Base-by-base conservation (phyloP, 1,140 invertebrate species). In the Thrips palmi region DNA sequence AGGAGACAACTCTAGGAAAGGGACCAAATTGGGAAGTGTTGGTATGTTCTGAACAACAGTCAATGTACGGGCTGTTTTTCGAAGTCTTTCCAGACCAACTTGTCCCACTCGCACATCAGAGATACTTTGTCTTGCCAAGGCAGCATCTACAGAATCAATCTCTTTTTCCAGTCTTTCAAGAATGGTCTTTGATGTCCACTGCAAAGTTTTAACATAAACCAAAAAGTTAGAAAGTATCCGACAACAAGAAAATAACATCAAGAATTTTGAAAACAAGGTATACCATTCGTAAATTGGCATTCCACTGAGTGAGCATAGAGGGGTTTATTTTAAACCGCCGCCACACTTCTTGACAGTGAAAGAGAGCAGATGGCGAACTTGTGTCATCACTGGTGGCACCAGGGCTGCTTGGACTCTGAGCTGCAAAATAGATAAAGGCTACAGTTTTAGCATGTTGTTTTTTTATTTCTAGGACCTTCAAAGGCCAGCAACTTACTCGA, bases 141-240 rank as follows among this genome's bases (percentile, higher is more conserved):
- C 58, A 18, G 65, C 59, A 51, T 82, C 74, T 12, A 82, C 67
- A 37, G 57, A 56, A 31, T 73, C 65, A 42, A 86, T 82, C 59
- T 84, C 78, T 28, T 57, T 56, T 1, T 71, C 64, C 14, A 86
- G 50, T 29, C 73, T 62, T 47, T 71, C 62, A 11, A 87, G 53
- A 40, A 87, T 74, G 3, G 81, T 84, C 46, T 71, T 67, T 24
- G 75, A 74, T 27, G 85, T 67, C 80, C 81, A 87, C 77, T 81
- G 49, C 25, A 59, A 60, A 31, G 43, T 44, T 42, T n/a, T n/a
- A n/a, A n/a, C n/a, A n/a, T n/a, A n/a, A n/a, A n/a, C n/a, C n/a
- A n/a, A n/a, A n/a, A n/a, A n/a, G n/a, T n/a, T n/a, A n/a, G n/a
- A n/a, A n/a, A n/a, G n/a, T n/a, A n/a, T n/a, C n/a, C n/a, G n/a